Evolutionary conservation across 2,888 invertebrate species (phyloP).

Genomic region (Tolmerus cingulatus): DNA sequence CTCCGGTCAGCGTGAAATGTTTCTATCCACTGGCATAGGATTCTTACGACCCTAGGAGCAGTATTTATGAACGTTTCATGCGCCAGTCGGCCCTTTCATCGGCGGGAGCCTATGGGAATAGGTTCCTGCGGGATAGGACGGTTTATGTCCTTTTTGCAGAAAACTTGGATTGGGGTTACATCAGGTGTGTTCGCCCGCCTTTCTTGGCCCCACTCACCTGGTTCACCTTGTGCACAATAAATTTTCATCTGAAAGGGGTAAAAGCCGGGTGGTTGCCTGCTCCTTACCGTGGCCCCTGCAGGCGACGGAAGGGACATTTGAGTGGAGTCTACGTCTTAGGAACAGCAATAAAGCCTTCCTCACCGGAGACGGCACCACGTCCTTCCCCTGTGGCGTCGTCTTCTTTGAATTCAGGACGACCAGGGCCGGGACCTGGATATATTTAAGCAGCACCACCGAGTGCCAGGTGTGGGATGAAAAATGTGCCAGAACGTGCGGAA

Average conservation of each 20-base stretch:
- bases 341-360: not conserved
- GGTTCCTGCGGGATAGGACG: not conserved
- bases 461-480: constrained; percentile 18
- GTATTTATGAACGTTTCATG: not conserved
- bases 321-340: not conserved
- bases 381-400: not conserved
- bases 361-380: not conserved
- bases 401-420: not conserved
- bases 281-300: not conserved
- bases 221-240: not conserved
- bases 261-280: not conserved
- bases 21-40: not conserved
- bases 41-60: not conserved
- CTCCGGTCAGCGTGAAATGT: constrained; percentile 1
- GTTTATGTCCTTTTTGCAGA: not conserved
- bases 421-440: not conserved
- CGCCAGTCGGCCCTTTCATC: not conserved
- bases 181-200: not conserved
- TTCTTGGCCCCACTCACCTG: not conserved
- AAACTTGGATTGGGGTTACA: not conserved
- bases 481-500: not conserved
- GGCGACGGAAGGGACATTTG: not conserved
- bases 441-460: constrained; percentile 1
- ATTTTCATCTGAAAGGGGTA: not conserved
- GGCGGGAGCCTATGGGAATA: not conserved